Evolutionary conservation across 2,888 invertebrate species (phyloP).

Genomic region (Lithosia quadra): DNA sequence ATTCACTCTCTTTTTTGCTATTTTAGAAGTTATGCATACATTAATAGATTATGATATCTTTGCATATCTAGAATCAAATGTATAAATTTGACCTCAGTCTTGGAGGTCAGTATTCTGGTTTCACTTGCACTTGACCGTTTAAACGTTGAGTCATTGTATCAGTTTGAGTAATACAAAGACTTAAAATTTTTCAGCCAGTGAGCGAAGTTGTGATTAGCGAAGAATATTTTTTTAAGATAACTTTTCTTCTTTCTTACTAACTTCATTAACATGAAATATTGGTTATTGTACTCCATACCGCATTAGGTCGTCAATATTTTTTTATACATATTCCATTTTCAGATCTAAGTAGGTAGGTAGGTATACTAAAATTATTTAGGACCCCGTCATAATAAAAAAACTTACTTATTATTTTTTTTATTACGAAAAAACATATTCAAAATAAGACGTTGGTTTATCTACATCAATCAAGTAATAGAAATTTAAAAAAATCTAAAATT

Average conservation of each 20-base stretch:
- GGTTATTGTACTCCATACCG: neutral
- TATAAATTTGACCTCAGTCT: neutral
- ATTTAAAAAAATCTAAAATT: no score
- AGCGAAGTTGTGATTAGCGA: neutral
- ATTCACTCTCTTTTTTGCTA: neutral
- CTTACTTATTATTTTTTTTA: no score
- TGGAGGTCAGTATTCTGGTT: slow-evolving; percentile 26
- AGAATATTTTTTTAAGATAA: neutral
- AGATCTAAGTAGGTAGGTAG: no score
- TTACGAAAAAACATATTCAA: no score
- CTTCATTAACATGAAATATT: neutral
- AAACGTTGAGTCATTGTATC: slow-evolving; percentile 22
- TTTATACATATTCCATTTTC: no score
- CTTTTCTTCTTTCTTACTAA: neutral
- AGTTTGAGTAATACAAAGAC: neutral
- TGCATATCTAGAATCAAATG: slow-evolving; percentile 2
- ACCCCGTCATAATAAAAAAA: no score
- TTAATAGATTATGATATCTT: neutral
- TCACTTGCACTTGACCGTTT: slow-evolving; percentile 46
- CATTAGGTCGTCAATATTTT: no score
- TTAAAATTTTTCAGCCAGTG: neutral
- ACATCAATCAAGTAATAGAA: no score
- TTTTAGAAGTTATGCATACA: neutral
- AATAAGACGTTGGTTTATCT: no score
- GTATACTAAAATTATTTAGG: no score